Evolutionary conservation across 2,113 vertebrate genomes (phyloP).

Genomic region (Cinclus mexicanus): DNA sequence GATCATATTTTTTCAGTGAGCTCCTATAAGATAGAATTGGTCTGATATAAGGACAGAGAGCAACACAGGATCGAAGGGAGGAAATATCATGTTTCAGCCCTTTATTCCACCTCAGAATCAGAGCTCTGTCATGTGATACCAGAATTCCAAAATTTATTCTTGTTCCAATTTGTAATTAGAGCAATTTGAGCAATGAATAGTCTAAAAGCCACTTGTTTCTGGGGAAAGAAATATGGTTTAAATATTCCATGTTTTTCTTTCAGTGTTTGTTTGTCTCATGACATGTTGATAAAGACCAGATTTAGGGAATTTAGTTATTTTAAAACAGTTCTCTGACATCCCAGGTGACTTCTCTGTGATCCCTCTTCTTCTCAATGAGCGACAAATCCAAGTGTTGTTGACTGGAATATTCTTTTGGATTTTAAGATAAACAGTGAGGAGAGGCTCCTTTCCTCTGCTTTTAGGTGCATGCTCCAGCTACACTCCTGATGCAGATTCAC

Average conservation of each 20-base stretch:
- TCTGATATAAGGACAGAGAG: neutral
- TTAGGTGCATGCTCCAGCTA: neutral
- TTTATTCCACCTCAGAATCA: neutral
- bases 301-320: neutral
- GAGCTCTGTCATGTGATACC: neutral
- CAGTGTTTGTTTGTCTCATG: neutral
- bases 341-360: neutral
- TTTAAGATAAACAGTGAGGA: neutral
- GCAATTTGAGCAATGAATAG: neutral
- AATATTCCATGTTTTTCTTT: neutral
- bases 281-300: fast-evolving
- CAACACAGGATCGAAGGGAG: neutral
- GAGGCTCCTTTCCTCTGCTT: neutral
- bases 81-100: neutral
- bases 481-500: neutral
- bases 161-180: neutral
- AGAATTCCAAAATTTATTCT: neutral
- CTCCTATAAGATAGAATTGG: neutral
- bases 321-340: neutral
- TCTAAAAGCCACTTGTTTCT: neutral
- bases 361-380: neutral
- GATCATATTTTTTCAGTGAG: neutral
- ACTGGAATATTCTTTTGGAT: neutral
- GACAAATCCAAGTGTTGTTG: neutral
- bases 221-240: neutral